Evolutionary conservation across 2,113 vertebrate genomes (phyloP), one percentile per base, ranked within the genome.

Genomic region (Xerus inauris): DNA sequence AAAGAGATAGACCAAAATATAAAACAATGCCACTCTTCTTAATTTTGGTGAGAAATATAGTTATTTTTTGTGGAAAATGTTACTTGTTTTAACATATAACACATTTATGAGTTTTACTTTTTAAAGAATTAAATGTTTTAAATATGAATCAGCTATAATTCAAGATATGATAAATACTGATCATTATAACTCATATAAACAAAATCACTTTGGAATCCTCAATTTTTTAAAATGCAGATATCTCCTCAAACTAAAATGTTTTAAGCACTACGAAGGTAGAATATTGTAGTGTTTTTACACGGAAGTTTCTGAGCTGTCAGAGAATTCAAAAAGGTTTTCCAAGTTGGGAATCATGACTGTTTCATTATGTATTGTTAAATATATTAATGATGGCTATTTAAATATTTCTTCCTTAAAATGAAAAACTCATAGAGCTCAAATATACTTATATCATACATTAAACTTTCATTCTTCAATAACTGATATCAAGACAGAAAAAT

Each of bases 21-120:
- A 54, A 75, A 90, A n/a, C 6, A 64, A 8, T 49, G 35, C 14
- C 32, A 57, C 5, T 14, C 2, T 95, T 88, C 6, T 76, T 87
- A 67, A 79, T 75, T 69, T 59, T 26, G 4, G 2, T 12, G 20
- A 12, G 4, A 69, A 67, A 91, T 79, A 30, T 47, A 28, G 49
- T 84, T 76, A 64, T 93, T 81, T 88, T 96, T 87, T 30, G 35
- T 75, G 93, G 93, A 94, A 88, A 76, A n/a, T 91, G 20, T 47
- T 72, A 35, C 35, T 28, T 73, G 65, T 72, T 35, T 30, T 89
- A 57, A 69, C 4, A 38, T 59, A 7, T 20, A 45, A 72, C 82
- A 6, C n/a, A 64, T 65, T 91, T 73, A 86, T 22, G 54, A 6
- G 19, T 83, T 28, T 71, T 49, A 62, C 89, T 92, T 95, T 69